A percentile compares a stretch with the other conserved stretches of the same genome.
Evolutionary conservation across 92 coral and sea anemone genomes (phyloP).

Genomic region (Bergia puertoricense): DNA sequence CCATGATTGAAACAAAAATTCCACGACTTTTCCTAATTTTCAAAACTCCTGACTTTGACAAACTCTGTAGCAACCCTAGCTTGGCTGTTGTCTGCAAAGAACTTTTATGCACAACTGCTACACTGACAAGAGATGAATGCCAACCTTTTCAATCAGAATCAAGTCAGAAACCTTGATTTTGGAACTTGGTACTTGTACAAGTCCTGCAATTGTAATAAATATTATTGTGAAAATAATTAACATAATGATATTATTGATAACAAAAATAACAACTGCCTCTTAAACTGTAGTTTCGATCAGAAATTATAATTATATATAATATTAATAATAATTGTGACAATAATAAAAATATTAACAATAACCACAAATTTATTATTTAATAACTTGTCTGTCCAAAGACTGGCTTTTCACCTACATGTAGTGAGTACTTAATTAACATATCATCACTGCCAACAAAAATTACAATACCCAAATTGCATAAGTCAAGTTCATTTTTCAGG

Average conservation of each 20-base stretch:
- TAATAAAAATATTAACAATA: too few relatives aligned
- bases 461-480: too few relatives aligned
- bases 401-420: too few relatives aligned
- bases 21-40: not conserved
- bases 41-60: too few relatives aligned
- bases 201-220: slow-evolving; percentile 48
- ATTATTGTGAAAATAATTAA: not conserved
- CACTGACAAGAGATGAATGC: not conserved
- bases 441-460: too few relatives aligned
- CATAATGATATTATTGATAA: not conserved
- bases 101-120: not conserved
- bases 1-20: not conserved
- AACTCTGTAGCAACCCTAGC: not conserved
- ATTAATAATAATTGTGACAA: too few relatives aligned
- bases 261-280: not conserved
- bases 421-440: too few relatives aligned
- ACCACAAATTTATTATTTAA: too few relatives aligned
- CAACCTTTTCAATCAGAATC: slow-evolving; percentile 91
- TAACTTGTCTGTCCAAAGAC: too few relatives aligned
- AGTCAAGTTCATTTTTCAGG: too few relatives aligned
- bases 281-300: too few relatives aligned
- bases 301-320: too few relatives aligned
- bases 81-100: not conserved
- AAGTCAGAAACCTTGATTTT: slow-evolving; percentile 91
- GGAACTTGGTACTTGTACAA: slow-evolving; percentile 84